These are phyloP conservation scores for Clarias fuscus DNA, from an alignment of 2,797 vertebrate genomes.

Conservation along the genomic window DNA sequence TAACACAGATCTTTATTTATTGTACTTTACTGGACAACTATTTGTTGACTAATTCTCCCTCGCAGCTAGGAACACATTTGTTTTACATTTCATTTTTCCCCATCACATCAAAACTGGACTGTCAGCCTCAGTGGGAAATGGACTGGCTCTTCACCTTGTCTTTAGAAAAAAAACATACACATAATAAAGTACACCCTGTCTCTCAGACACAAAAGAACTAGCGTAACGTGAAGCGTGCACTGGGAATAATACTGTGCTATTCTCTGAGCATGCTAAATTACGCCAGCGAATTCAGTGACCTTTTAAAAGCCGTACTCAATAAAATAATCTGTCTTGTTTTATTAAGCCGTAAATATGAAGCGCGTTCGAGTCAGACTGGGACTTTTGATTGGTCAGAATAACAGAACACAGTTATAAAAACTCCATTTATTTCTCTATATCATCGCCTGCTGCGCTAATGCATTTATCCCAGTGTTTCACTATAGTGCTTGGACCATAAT, in stretches of 20 bases:
- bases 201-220: not conserved
- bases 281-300: not conserved
- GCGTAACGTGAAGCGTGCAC: not conserved
- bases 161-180: slow-evolving; percentile 6
- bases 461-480: too few species aligned
- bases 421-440: too few species aligned
- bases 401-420: too few species aligned
- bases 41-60: slow-evolving; percentile 39
- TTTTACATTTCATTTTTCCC: slow-evolving; percentile 25
- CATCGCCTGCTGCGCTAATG: too few species aligned
- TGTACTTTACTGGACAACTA: slow-evolving; percentile 30
- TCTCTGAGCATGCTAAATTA: not conserved
- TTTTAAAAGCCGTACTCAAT: not conserved
- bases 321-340: not conserved
- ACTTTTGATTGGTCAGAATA: too few species aligned
- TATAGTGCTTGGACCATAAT: too few species aligned
- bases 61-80: slow-evolving; percentile 20
- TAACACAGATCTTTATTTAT: slow-evolving; percentile 42
- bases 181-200: not conserved
- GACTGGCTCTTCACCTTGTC: slow-evolving; percentile 8
- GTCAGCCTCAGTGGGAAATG: not conserved
- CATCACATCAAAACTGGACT: slow-evolving; percentile 8
- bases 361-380: too few species aligned
- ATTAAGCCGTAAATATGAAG: not conserved
- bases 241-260: not conserved